A percentile compares a stretch with the other conserved stretches of the same genome.
Evolutionary conservation across 2,113 vertebrate species (phyloP).

Genomic region (Acanthochromis polyacanthus): DNA sequence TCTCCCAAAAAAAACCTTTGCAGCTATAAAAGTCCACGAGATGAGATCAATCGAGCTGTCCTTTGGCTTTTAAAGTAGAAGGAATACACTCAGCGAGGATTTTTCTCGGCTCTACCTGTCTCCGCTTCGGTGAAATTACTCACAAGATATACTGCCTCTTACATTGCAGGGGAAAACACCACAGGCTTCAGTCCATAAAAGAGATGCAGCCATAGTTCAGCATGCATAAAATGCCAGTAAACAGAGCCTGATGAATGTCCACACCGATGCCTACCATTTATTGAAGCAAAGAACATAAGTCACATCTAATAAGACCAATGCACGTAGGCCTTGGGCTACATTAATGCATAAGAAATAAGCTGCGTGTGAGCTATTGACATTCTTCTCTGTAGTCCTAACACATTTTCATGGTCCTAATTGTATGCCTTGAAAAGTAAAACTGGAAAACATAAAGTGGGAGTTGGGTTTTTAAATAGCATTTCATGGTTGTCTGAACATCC

Average conservation of each 20-base stretch:
- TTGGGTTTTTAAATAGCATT: constrained; percentile 69
- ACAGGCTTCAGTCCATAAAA: constrained; percentile 61
- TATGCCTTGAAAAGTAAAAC: constrained; percentile 59
- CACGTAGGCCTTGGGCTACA: constrained; percentile 50
- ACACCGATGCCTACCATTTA: constrained; percentile 52
- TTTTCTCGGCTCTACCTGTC: constrained; percentile 40
- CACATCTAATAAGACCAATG: constrained; percentile 73
- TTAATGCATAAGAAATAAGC: constrained; percentile 72
- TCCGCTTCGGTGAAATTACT: constrained; percentile 54
- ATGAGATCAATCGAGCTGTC: constrained; percentile 58
- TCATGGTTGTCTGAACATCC: constrained; percentile 67
- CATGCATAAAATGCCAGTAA: constrained; percentile 72
- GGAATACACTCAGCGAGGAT: constrained; percentile 37
- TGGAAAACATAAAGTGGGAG: constrained; percentile 58
- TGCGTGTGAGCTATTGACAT: constrained; percentile 66
- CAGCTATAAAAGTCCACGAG: constrained; percentile 18
- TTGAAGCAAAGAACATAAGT: constrained; percentile 72
- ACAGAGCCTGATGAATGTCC: constrained; percentile 73
- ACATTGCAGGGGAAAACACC: constrained; percentile 55
- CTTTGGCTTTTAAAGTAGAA: constrained; percentile 54
- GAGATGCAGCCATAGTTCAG: constrained; percentile 66
- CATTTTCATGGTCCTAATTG: constrained; percentile 64
- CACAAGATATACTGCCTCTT: constrained; percentile 59
- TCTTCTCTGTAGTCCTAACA: constrained; percentile 50
- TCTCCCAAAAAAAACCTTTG: constrained; percentile 39